Conservation (phyloP, 2,113 vertebrate species). For the Macquaria australasica region DNA sequence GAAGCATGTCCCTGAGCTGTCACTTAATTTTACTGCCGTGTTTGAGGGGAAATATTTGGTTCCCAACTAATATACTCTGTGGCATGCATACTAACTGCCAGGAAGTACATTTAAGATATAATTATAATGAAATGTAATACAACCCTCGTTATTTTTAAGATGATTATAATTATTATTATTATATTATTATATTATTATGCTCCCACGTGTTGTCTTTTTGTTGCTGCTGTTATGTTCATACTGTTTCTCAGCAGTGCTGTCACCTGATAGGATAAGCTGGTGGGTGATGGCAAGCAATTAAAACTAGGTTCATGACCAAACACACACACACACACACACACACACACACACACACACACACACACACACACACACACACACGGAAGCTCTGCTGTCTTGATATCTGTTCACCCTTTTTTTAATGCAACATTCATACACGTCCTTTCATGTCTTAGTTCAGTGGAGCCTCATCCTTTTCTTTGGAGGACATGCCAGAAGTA, state of each 20-base stretch:
- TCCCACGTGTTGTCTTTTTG: background rate
- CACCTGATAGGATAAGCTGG: constrained; percentile 35
- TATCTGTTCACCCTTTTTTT: constrained; percentile 12
- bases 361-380: too few species aligned
- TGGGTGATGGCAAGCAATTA: constrained; percentile 27
- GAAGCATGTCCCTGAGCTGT: constrained; percentile 59
- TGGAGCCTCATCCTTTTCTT: constrained; percentile 12
- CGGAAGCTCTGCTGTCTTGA: background rate
- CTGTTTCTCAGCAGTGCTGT: constrained; percentile 5
- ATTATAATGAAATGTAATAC: constrained; percentile 10
- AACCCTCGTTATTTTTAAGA: constrained; percentile 13
- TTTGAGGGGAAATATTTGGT: constrained; percentile 3
- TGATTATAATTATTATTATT: background rate
- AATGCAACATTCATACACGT: constrained; percentile 11
- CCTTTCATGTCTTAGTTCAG: constrained; percentile 10
- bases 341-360: too few species aligned
- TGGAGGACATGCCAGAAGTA: constrained; percentile 2
- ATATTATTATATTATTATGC: too few species aligned
- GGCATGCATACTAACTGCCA: background rate
- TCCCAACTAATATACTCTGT: background rate
- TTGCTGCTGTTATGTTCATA: background rate
- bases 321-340: constrained; percentile 18
- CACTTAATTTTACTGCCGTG: constrained; percentile 10
- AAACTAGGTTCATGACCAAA: constrained; percentile 13
- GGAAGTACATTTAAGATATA: background rate